phyloP scores from a whole-genome alignment of 1,140 invertebrate species.

The Brachionus asplanchnoidis region DNA sequence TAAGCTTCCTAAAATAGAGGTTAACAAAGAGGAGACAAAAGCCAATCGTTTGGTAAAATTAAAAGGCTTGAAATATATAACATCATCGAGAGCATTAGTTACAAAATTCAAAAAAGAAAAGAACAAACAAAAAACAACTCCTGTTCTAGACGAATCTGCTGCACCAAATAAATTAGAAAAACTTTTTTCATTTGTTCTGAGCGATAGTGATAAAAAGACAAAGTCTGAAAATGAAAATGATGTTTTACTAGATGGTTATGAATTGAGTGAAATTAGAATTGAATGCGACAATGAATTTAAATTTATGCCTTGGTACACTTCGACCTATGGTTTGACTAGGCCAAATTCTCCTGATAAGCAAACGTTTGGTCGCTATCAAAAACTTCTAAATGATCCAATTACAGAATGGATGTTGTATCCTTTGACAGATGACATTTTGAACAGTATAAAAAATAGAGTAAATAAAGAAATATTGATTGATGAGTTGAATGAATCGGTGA shows the following conservation, averaged over 20 bases:
- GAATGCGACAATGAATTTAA: neutral
- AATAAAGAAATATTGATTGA: conserved; percentile 43
- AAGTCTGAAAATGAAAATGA: neutral
- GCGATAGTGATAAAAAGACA: neutral
- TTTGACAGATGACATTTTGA: conserved; percentile 47
- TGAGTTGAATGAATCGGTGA: conserved; percentile 45
- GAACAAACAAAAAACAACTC: neutral
- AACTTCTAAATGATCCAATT: conserved; percentile 58
- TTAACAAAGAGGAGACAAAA: neutral
- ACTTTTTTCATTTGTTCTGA: neutral
- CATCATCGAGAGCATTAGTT: neutral
- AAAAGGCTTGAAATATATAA: conserved; percentile 36
- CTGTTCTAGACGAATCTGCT: neutral
- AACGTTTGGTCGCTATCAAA: conserved; percentile 51
- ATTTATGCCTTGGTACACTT: neutral
- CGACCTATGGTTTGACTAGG: conserved; percentile 45
- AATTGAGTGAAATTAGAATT: neutral
- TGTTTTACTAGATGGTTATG: neutral
- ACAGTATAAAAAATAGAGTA: conserved; percentile 35
- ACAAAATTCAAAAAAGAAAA: neutral
- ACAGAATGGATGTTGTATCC: conserved; percentile 53
- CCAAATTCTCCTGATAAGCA: conserved; percentile 56
- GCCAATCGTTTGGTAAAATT: neutral
- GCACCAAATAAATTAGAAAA: neutral
- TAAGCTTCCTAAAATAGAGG: neutral